Evolutionary conservation across 2,113 vertebrate species (phyloP), one percentile per base, ranked within the genome.

Genomic region (Aldabrachelys gigantea): DNA sequence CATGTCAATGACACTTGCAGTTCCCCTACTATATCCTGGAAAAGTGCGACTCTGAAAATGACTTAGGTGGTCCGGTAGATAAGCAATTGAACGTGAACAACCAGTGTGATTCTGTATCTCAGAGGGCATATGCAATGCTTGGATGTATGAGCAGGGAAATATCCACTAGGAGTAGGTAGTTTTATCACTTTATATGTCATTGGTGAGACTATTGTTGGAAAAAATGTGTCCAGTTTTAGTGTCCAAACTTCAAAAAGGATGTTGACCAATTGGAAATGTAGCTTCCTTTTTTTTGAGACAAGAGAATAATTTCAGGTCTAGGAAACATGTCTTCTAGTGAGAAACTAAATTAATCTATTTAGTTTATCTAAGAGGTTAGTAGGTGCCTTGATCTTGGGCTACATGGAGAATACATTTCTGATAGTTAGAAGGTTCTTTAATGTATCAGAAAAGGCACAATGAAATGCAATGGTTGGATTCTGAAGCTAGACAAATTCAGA

Each of bases 371-470:
- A 50, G 78, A 50, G 47, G 35, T 27, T 1, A 8, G 78, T 57
- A 90, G 6, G 8, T 89, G 80, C 9, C 27, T 81, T 27, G 19
- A 22, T 65, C n/a, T n/a, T 75, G 21, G n/a, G 5, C 57, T 17
- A 25, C 1, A 1, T 5, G 13, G 38, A 41, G 81, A 16, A 87
- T 16, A 50, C 27, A 85, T 62, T 87, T 50, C 3, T 2, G 0
- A 0, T 53, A 6, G 12, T 16, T 49, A 78, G 69, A 4, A 29
- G 57, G 16, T 93, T 24, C 31, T 76, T 38, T 53, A 7, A 38
- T 75, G 8, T 41, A 6, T 0, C 0, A 35, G 41, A 49, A 56
- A 62, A 16, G 35, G 78, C 22, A 29, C 17, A 38, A 72, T 0
- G 0, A 5, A 21, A 8, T 31, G 59, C 2, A 25, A 12, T 76